Evolutionary conservation across 2,113 vertebrate genomes (phyloP), one percentile per base, ranked within the genome.

Genomic region (Sander lucioperca): DNA sequence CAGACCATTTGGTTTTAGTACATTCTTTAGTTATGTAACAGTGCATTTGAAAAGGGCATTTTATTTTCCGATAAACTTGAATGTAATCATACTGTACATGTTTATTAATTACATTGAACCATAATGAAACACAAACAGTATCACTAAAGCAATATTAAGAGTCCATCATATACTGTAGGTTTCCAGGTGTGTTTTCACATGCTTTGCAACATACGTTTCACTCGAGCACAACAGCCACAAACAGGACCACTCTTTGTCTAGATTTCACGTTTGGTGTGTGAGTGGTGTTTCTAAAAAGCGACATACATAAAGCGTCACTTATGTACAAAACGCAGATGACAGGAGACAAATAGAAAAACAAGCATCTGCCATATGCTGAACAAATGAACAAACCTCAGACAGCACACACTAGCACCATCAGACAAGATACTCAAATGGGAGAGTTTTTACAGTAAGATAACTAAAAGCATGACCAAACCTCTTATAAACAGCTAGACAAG

Each of bases 31-130:
- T 80, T 36, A 15, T 10, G 67, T 23, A 1, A 76, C 74, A 93
- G 93, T 93, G 93, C 93, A 93, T 63, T 75, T 79, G 3, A 71
- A 89, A 93, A 93, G 90, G 92, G 93, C 91, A 8, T 27, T 66
- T 88, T 58, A 30, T 77, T 59, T 23, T 57, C 39, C 65, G 0
- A 70, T 27, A 50, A 25, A 23, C 64, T 77, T 53, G 19, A 13
- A 65, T 33, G 74, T n/a, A 39, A 27, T 61, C 53, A 70, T 56
- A 67, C 71, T 83, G 14, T 86, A 84, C 81, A 86, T 77, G 48
- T 62, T 80, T 13, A 79, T 89, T 90, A 88, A 74, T 66, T 14
- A 83, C 80, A 89, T 16, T 23, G 14, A 85, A 23, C 54, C 48
- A n/a, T 23, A 66, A 59, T 65, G 39, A 72, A 72, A 70, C 48